These are phyloP conservation scores for Ivindomyrus marchei DNA, from an alignment of 2,113 vertebrate species.

Conservation along the genomic window DNA sequence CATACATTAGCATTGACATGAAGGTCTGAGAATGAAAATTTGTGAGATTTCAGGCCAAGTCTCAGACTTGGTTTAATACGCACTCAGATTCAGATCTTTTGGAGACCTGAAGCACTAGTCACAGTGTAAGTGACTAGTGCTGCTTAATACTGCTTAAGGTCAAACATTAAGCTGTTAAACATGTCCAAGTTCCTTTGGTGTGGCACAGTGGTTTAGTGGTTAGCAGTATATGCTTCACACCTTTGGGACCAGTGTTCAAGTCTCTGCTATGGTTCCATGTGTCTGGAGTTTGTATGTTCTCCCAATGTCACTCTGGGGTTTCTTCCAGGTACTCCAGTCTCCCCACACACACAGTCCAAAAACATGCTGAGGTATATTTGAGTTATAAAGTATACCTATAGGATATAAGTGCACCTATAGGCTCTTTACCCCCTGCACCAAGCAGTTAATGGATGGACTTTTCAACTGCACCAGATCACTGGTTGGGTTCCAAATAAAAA, in stretches of 20 bases:
- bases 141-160: neutral
- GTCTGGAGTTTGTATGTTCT: too few relatives aligned
- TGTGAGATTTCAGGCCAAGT: neutral
- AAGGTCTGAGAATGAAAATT: neutral
- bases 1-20: neutral
- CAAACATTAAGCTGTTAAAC: neutral
- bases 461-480: neutral
- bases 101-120: neutral
- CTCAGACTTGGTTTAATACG: neutral
- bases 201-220: too few relatives aligned
- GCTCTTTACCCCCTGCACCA: neutral
- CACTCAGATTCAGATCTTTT: neutral
- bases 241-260: too few relatives aligned
- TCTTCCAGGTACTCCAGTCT: too few relatives aligned
- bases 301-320: too few relatives aligned
- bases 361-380: too few relatives aligned
- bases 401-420: neutral
- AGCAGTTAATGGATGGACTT: neutral
- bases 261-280: too few relatives aligned
- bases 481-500: neutral
- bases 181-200: neutral
- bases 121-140: too few relatives aligned
- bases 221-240: too few relatives aligned
- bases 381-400: too few relatives aligned
- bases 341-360: too few relatives aligned